Base-by-base conservation (phyloP, 2,113 vertebrate genomes). In the Eurystomus gularis region DNA sequence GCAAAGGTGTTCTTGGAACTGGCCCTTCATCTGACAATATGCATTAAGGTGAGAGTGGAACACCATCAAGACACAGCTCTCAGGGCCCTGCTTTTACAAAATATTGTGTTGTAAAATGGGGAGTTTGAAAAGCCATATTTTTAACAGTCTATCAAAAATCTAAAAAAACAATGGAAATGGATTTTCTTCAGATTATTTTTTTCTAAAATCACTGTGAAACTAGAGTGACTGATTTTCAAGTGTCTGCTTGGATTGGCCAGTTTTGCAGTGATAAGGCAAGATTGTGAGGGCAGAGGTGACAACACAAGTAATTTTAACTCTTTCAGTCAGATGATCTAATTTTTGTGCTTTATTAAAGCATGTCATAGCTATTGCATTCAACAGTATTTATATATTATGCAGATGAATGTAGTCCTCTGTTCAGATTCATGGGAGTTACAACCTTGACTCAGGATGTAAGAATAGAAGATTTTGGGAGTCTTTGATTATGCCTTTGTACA, bases 371-470 rank as follows among this genome's bases (percentile, higher is more conserved):
- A 26, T 19, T 69, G 20, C 49, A 93, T 94, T 88, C 44, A 81
- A 65, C 3, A n/a, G 46, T 1, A 51, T 68, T 62, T 71, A 42
- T 48, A n/a, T 68, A 66, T 35, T 33, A 0, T 87, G 9, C 42
- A 75, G 40, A 33, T 48, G 2, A 46, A 55, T 37, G 15, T 37
- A 9, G 3, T 10, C n/a, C 9, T 54, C 28, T 93, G n/a, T 69
- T 81, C 31, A 62, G 25, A 62, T 7, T 42, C 25, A 13, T n/a
- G 19, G 48, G 28, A 40, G 5, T 46, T 49, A 61, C 25, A 23
- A 78, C 11, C 18, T 58, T 83, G 26, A 44, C 4, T 86, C 0
- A 0, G 16, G 21, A 35, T 44, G 14, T 29, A 40, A 70, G 33
- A 86, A 31, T 6, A 11, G 58, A 80, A 83, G 24, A 33, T 31